Evolutionary conservation across 1,140 invertebrate species (phyloP), one percentile per base, ranked within the genome.

Genomic region (Lucilia cuprina): DNA sequence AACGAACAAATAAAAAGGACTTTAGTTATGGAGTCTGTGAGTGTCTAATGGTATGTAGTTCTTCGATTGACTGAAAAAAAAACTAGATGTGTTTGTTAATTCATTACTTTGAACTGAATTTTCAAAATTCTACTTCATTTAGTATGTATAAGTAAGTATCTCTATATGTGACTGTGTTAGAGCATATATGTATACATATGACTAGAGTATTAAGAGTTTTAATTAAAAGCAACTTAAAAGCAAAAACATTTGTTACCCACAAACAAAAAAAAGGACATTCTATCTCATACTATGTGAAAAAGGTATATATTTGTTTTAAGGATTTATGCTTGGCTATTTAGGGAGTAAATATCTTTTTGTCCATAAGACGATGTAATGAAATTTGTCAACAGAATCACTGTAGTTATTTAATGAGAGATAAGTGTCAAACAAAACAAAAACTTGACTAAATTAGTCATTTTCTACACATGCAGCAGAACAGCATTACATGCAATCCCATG

Each of bases 191-290:
- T 14, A 21, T 47, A 21, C 49, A 41, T 78, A 35, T 21, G n/a
- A 21, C 41, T 19, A 80, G 77, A 80, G 77, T 49, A 49, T 80
- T 80, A 80, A 80, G 77, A 80, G 77, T 80, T 80, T 80, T 80
- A 80, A 80, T 80, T 80, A 80, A 80, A 80, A 80, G 77, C 77
- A 80, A 80, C 77, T 80, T 80, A 80, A 80, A 80, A 80, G 77
- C 77, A 80, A 80, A 80, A 80, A 80, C 77, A 80, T 80, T 80
- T 80, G 77, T 49, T 80, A 49, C 77, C 41, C 2, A 10, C 12
- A 49, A 49, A 2, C 41, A 41, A 41, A 41, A 41, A 41, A 25
- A 8, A 19, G 25, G 25, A 30, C 25, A 30, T 30, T 30, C 25
- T 30, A 30, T 30, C 13, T 35, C 35, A 41, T 47, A n/a, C 5